A percentile compares a stretch with the other conserved stretches of the same genome.
Evolutionary conservation across 2,888 invertebrate genomes (phyloP).

Genomic region (Ptychoptera contaminata): DNA sequence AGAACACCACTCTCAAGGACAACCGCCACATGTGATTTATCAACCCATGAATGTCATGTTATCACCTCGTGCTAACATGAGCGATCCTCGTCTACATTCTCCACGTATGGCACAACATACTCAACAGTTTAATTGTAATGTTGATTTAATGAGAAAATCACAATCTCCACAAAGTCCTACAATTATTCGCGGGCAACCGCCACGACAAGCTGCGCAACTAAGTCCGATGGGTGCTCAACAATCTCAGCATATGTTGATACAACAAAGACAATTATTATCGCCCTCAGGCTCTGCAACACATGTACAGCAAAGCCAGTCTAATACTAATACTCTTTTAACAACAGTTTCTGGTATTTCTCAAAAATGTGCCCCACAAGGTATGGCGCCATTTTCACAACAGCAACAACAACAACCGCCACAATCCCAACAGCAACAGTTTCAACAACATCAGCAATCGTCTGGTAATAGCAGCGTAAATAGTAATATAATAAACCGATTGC

Average conservation of each 20-base stretch:
- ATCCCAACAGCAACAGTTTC: constrained; percentile 30
- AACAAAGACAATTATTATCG: constrained; percentile 10
- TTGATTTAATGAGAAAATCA: constrained; percentile 12
- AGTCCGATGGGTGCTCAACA: constrained; percentile 10
- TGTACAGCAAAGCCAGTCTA: constrained; percentile 11
- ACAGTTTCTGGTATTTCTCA: too few species aligned
- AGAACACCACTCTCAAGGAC: constrained; percentile 18
- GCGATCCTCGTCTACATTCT: constrained; percentile 17
- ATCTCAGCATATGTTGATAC: constrained; percentile 13
- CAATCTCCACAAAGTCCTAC: constrained; percentile 27
- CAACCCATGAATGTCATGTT: constrained; percentile 21
- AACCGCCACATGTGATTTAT: constrained; percentile 15
- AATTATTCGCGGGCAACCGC: constrained; percentile 16
- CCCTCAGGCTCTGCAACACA: constrained; percentile 6
- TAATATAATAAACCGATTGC: constrained; percentile 33
- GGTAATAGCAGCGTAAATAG: constrained; percentile 14
- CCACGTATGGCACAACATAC: constrained; percentile 15
- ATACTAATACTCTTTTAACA: too few species aligned
- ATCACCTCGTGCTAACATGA: constrained; percentile 31
- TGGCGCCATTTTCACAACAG: constrained; percentile 29
- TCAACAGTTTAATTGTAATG: constrained; percentile 20
- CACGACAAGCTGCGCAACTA: constrained; percentile 12
- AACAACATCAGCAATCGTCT: constrained; percentile 6
- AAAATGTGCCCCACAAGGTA: constrained; percentile 5
- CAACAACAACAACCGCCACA: constrained; percentile 34